These are phyloP conservation scores for Hydrotaea cyrtoneurina DNA, from an alignment of 2,888 invertebrate species.

Conservation along the genomic window DNA sequence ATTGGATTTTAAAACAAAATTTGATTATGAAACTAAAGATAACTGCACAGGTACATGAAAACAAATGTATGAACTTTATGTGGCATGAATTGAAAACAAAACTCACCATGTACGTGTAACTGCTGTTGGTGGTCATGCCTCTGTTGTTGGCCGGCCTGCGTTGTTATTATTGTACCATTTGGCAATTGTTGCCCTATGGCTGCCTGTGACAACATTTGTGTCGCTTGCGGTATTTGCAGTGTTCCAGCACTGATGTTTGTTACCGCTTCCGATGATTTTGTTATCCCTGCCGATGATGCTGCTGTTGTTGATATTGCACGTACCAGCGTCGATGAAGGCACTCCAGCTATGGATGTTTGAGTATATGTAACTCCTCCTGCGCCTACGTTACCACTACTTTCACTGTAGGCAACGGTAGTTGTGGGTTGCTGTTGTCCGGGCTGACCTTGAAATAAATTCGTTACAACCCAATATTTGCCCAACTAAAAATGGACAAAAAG, in stretches of 20 bases:
- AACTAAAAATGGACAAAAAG: constrained; percentile 79
- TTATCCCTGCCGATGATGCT: constrained; percentile 41
- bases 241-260: constrained; percentile 69
- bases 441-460: constrained; percentile 86
- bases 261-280: constrained; percentile 51
- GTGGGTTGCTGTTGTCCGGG: constrained; percentile 70
- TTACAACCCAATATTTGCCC: constrained; percentile 92
- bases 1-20: background rate
- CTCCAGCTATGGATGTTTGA: constrained; percentile 70
- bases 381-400: constrained; percentile 51
- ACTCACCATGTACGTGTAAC: constrained; percentile 68
- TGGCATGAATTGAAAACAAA: background rate
- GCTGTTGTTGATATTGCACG: constrained; percentile 71
- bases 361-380: constrained; percentile 69
- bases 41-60: too few relatives aligned
- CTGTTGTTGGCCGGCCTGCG: constrained; percentile 67
- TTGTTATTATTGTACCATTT: constrained; percentile 73
- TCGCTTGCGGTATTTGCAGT: constrained; percentile 73
- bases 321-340: constrained; percentile 71
- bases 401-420: constrained; percentile 65
- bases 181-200: constrained; percentile 72
- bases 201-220: constrained; percentile 71
- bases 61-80: background rate
- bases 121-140: constrained; percentile 65
- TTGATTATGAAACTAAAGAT: too few relatives aligned